Base-by-base conservation (phyloP, 2,888 invertebrate species). In the Heteromyza rotundicornis region DNA sequence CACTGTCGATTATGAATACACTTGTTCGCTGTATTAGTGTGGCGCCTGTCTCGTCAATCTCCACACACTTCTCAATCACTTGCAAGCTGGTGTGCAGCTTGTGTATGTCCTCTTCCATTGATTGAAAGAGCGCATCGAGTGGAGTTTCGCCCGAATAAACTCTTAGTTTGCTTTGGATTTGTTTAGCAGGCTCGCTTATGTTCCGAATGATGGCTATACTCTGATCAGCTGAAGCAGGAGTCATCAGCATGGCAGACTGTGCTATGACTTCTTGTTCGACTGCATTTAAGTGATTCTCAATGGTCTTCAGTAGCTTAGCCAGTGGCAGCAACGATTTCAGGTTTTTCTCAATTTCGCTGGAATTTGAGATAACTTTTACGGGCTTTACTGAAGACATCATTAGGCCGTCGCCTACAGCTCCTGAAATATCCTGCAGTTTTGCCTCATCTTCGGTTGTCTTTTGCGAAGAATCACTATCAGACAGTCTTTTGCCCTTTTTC, bases 21-120 rank as follows among this genome's bases (percentile, higher is more conserved):
- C 90, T 90, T 0, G 90, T 89, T 73, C 87, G 86, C 74, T 89
- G 89, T 1, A 90, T 89, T 8, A 90, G 80, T 0, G 90, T 90
- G 59, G 87, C 88, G 12, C 87, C 89, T 36, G 87, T 87, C 68
- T 87, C 88, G 78, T 89, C 89, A 68, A 89, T 86, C 70, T 88
- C 89, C 36, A 89, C 86, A 73, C 90, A 90, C 76, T 89, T 89
- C 77, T 90, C 88, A 36, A 90, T 86, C 1, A 89, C 86, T 17
- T 87, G 86, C 3, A 92, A 76, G 22, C 88, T 87, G 70, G 88
- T 87, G 72, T 90, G 89, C 20, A 92, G 80, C 27, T 85, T 84
- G 69, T 87, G 87, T 36, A 92, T 83, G 2, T 90, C 87, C 63
- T 86, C 86, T 8, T 89, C 87, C 70, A 89, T 84, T 1, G 86